Evolutionary conservation across 2,797 vertebrate genomes (phyloP).

Genomic region (Sebastes vulpes): DNA sequence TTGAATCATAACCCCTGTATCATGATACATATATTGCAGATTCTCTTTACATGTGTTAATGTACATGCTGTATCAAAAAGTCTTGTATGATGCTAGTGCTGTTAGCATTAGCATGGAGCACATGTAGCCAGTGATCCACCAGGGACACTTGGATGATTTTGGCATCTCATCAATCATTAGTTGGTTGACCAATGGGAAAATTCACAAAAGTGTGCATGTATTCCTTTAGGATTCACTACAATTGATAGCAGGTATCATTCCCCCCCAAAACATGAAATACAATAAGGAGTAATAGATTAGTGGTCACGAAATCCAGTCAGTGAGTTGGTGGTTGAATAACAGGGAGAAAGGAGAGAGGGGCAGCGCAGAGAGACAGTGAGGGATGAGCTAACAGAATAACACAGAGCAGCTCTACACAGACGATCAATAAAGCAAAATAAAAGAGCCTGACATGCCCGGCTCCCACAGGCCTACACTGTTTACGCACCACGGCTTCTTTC

Average conservation of each 20-base stretch:
- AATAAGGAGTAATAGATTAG: neutral
- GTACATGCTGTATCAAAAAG: no score
- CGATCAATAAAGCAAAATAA: slow-evolving; percentile 50
- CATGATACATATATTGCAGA: no score
- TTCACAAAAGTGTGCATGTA: neutral
- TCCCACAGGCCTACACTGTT: neutral
- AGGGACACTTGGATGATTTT: neutral
- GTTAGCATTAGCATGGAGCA: neutral
- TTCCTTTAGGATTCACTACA: neutral
- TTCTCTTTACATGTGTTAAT: neutral
- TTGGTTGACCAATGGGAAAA: neutral
- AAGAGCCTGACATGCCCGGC: slow-evolving; percentile 18
- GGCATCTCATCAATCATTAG: neutral
- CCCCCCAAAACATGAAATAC: neutral
- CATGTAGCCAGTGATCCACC: neutral
- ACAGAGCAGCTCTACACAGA: slow-evolving; percentile 5
- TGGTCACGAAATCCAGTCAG: neutral
- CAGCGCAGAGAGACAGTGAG: slow-evolving; percentile 13
- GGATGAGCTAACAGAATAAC: slow-evolving; percentile 31
- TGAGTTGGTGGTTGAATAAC: slow-evolving; percentile 1
- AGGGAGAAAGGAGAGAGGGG: neutral
- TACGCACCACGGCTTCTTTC: neutral
- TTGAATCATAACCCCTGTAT: no score
- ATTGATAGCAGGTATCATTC: neutral
- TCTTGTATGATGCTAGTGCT: neutral